Evolutionary conservation across 92 coral and sea anemone species (phyloP), one percentile per base, ranked within the genome.

Genomic region (Actinernus sp.): DNA sequence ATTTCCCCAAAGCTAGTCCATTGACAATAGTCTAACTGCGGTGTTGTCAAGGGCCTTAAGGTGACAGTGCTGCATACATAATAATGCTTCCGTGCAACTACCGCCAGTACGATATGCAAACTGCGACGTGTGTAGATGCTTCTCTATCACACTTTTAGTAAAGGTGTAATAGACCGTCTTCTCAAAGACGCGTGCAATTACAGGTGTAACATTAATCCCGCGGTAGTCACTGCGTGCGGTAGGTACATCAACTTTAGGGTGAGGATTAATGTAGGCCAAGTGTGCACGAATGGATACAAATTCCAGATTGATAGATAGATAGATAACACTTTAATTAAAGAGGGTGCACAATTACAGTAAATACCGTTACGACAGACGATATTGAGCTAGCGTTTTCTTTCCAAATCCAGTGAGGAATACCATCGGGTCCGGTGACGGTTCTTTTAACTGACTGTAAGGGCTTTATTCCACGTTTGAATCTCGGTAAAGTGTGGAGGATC

Each of bases 81-180:
- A 17, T 20, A 67, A 61, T 26, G 63, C 74, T n/a, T 67, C 46
- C 8, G 65, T 74, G 38, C 65, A 36, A 22, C 31, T 74, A 4
- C 73, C 71, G 38, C 82, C 81, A 27, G 29, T 37, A 40, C 82
- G 32, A 53, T 73, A 50, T 3, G 71, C 64, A 51, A 73, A 73
- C 63, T 61, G 64, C 24, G 63, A 45, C 37, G 62, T 34, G 26
- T 53, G 26, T 10, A 73, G 39, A 17, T 44, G 20, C 45, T 29
- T 11, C 49, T 47, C 70, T 13, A 73, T 29, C 19, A 19, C 43
- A 30, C 58, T 26, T 59, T 65, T 48, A 24, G 20, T 47, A 28
- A 47, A 47, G 0, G 25, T 47, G 20, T 28, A 5, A 23, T 31
- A 58, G 9, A 31, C 65, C 11, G 5, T 36, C 22, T 46, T 58